Percentiles rank a stretch among this genome's conserved stretches.
Evolutionary conservation across 2,888 invertebrate species (phyloP).

Genomic region (Leptopilina myrica): DNA sequence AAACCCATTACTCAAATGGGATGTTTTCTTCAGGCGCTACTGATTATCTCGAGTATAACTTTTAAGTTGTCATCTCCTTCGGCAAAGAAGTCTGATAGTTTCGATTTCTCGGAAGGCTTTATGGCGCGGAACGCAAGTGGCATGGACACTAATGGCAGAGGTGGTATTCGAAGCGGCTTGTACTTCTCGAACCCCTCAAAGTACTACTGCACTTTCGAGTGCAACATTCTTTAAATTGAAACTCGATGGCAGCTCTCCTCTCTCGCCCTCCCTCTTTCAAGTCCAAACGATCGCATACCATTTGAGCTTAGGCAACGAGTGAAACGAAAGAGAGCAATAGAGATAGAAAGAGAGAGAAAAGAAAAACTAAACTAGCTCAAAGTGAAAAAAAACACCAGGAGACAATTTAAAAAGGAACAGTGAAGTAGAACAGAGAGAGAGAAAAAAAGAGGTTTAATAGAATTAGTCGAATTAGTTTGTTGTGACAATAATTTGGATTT

Average conservation of each 20-base stretch:
- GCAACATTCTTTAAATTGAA: conserved; percentile 37
- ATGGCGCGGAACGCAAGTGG: conserved; percentile 34
- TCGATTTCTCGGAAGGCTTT: conserved; percentile 35
- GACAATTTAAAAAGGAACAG: background rate
- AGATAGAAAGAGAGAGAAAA: conserved; percentile 16
- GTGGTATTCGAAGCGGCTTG: conserved; percentile 31
- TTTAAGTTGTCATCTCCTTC: conserved; percentile 12
- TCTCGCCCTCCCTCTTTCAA: background rate
- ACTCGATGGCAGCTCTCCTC: conserved; percentile 27
- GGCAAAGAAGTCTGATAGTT: conserved; percentile 3
- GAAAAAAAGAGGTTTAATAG: conserved; percentile 57
- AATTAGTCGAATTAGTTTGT: conserved; percentile 65
- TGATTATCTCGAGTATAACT: conserved; percentile 14
- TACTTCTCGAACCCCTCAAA: conserved; percentile 16
- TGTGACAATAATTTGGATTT: conserved; percentile 65
- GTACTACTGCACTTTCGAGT: conserved; percentile 25
- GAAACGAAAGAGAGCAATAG: conserved; percentile 29
- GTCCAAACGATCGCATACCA: conserved; percentile 27
- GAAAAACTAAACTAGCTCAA: conserved; percentile 18
- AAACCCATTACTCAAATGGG: conserved; percentile 45
- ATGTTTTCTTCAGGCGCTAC: conserved; percentile 39
- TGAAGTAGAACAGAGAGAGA: conserved; percentile 1
- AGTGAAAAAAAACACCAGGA: conserved; percentile 16
- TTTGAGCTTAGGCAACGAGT: conserved; percentile 14
- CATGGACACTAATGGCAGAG: conserved; percentile 21